phyloP scores from a whole-genome alignment of 2,113 vertebrate genomes.

The Seriola dumerili region DNA sequence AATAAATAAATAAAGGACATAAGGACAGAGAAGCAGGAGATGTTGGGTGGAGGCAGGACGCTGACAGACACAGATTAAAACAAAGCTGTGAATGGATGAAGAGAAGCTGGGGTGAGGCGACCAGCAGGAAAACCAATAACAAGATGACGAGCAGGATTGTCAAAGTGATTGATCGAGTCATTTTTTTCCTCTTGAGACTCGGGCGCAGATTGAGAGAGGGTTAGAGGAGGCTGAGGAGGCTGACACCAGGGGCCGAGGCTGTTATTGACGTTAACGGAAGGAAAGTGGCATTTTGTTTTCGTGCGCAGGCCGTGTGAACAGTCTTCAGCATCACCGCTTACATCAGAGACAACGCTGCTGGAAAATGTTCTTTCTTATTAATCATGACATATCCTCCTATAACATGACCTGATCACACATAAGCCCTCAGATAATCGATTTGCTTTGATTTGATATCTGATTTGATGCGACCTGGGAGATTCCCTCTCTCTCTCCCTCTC shows the following conservation, averaged over 20 bases:
- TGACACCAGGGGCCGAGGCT: constrained; percentile 1
- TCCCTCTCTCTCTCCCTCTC: constrained; percentile 1
- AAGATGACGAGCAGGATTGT: constrained; percentile 30
- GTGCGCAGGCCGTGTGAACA: not conserved
- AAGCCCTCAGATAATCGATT: not conserved
- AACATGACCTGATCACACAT: not conserved
- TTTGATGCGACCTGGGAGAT: constrained; percentile 22
- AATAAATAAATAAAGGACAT: not conserved
- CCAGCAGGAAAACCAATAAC: constrained; percentile 35
- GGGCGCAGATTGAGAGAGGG: constrained; percentile 11
- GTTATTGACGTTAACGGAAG: constrained; percentile 39
- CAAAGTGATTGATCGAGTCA: constrained; percentile 29
- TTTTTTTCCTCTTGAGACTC: constrained; percentile 1
- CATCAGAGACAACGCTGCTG: constrained; percentile 12
- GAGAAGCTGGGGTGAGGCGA: not conserved
- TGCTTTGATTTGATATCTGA: not conserved
- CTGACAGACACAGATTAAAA: constrained; percentile 20
- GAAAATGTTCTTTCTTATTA: not conserved
- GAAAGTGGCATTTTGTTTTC: constrained; percentile 63
- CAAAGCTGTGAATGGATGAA: constrained; percentile 17
- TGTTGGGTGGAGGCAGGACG: not conserved
- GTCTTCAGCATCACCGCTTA: constrained; percentile 3
- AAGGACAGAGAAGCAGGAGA: not conserved
- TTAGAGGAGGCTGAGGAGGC: constrained; percentile 23
- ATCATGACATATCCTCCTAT: not conserved